Base-by-base conservation (phyloP, 2,888 invertebrate genomes). In the Calephelis perditalis region DNA sequence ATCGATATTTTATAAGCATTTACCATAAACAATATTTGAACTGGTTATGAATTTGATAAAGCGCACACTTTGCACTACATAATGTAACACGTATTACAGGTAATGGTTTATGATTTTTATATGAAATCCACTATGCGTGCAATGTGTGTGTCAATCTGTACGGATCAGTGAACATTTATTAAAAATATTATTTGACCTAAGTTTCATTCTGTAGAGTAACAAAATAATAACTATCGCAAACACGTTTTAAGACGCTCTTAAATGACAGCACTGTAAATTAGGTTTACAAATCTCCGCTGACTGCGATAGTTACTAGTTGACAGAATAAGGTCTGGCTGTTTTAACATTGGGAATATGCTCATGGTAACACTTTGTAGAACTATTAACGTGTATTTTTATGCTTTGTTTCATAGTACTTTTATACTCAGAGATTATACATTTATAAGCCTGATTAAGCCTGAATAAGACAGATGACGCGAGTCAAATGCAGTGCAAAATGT, bases 141-240 rank as follows among this genome's bases (percentile, higher is more conserved):
- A 26, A 46, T 46, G 26, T 9, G 15, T 9, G 26, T 9, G 3
- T 12, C 49, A 10, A 49, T 26, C 26, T 15, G 49, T 9, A 26
- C 9, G 7, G 1, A 40, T 7, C 40, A 40, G 40, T 40, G 8
- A 8, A 40, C 40, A 6, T 1, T 6, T 37, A 2, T 40, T 40
- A 40, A 40, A 40, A 40, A 40, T 40, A 40, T 40, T 7, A 5
- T 40, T 40, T 6, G 40, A 40, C 40, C 40, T 40, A 40, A 40
- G 40, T 5, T 40, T 40, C 40, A 40, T 45, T 45, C 36, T 54
- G 52, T 60, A 65, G 47, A 65, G 58, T 37, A 63, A 55, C 1
- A 26, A 62, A 55, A 58, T 62, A 66, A 67, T 67, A 68, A 72
- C 67, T 68, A 66, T 54, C 67, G 57, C 58, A 63, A 57, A 61